These are phyloP conservation scores for Petrocephalus zakoni DNA, from an alignment of 2,113 vertebrate genomes.

Conservation along the genomic window DNA sequence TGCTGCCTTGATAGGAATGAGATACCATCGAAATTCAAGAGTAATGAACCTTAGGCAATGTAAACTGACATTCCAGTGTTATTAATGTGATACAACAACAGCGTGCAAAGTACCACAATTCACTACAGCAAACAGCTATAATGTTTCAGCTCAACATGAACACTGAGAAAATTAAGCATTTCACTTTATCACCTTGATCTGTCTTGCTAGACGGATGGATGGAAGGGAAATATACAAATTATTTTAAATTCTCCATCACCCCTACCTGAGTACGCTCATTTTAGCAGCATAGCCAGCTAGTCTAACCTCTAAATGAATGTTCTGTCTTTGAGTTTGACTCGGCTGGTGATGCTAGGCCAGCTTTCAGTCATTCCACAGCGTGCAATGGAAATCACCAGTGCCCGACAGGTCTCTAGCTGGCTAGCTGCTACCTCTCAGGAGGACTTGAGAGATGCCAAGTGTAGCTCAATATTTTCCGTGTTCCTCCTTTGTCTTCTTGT, in stretches of 20 bases:
- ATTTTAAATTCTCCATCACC: background rate
- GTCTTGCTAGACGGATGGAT: background rate
- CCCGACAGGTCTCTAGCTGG: background rate
- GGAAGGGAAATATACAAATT: background rate
- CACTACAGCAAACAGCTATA: background rate
- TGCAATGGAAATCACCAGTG: background rate
- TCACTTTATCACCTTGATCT: background rate
- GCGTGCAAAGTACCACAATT: background rate
- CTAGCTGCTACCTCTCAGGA: background rate
- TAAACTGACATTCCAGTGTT: background rate
- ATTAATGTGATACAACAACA: background rate
- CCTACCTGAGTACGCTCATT: background rate
- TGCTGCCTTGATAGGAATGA: background rate
- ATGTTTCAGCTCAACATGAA: background rate
- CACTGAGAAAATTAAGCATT: background rate
- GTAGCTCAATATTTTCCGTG: background rate
- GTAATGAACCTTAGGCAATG: background rate
- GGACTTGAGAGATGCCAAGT: background rate
- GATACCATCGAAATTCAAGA: background rate
- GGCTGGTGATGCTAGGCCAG: background rate
- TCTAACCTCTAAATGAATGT: background rate
- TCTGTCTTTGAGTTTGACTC: background rate
- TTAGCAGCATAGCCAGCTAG: background rate
- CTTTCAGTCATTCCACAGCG: background rate
- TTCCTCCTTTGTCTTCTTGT: background rate